Base-by-base conservation (phyloP, 1,140 invertebrate genomes). In the Ostrea denselamellosa region DNA sequence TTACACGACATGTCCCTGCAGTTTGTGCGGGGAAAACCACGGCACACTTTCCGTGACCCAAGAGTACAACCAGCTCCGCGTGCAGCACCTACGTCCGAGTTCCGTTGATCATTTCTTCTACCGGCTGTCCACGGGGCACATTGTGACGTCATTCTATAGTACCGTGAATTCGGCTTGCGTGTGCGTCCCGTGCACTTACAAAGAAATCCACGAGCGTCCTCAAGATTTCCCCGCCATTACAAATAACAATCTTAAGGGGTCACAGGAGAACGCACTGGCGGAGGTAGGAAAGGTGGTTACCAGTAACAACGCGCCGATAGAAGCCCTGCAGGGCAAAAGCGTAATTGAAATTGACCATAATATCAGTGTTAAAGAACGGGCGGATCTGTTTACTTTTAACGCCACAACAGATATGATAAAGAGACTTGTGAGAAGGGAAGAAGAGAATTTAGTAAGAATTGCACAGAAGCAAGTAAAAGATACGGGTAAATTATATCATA, bases 331-430 rank as follows among this genome's bases (percentile, higher is more conserved):
- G 83, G 93, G 93, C 3, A 94, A 94, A 89, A 94, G 93, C 65
- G 92, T 94, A 9, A 93, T 94, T 82, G 93, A 94, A 87, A 90
- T 94, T 52, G 93, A 94, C 81, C 93, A 94, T 87, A 92, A 90
- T 19, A 92, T 94, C 51, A 82, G 89, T 22, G 85, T 94, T 0
- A 88, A 89, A 51, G 91, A 94, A 87, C 85, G 91, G 17, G 93
- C 92, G 0, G 90, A 93, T 85, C 86, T 91, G 22, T 94, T 92
- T 85, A 87, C 90, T 54, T 94, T 94, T 88, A 12, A 68, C 12
- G 90, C 93, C 0, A 93, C 93, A 5, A 85, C 91, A 0, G 85
- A 91, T 7, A 87, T 89, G 52, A 92, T 94, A 10, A 90, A 94
- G 87, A 77, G 85, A 12, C 91, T 93, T 91, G 92, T 94, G 7